Evolutionary conservation across 2,113 vertebrate genomes (phyloP).

Genomic region (Nothocercus nigrocapillus): DNA sequence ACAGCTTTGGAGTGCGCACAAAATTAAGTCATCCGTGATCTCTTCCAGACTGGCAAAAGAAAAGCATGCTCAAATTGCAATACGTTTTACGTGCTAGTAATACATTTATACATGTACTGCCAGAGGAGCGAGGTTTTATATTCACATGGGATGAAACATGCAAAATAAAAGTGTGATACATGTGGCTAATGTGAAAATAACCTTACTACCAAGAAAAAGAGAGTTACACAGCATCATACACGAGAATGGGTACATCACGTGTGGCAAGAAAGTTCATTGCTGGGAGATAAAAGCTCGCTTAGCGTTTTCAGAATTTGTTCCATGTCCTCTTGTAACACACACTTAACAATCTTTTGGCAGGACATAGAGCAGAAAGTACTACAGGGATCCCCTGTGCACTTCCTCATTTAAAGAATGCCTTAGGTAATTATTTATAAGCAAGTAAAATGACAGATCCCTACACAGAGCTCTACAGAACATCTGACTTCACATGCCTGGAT

Average conservation of each 20-base stretch:
- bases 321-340: background rate
- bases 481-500: background rate
- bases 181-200: background rate
- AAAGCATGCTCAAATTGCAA: background rate
- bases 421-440: conserved; percentile 28
- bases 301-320: background rate
- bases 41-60: background rate
- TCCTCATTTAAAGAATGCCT: background rate
- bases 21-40: background rate
- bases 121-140: background rate
- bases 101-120: background rate
- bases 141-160: background rate
- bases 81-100: background rate
- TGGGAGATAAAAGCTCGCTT: background rate
- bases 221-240: fast-evolving
- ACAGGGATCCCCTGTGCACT: background rate
- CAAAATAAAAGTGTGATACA: background rate
- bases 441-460: background rate
- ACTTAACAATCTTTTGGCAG: background rate
- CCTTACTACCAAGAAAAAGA: background rate
- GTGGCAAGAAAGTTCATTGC: background rate
- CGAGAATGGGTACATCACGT: background rate
- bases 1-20: background rate
- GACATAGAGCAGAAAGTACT: background rate
- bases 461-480: background rate